Conservation (phyloP, 2,113 vertebrate genomes). For the Hemichromis elongatus region DNA sequence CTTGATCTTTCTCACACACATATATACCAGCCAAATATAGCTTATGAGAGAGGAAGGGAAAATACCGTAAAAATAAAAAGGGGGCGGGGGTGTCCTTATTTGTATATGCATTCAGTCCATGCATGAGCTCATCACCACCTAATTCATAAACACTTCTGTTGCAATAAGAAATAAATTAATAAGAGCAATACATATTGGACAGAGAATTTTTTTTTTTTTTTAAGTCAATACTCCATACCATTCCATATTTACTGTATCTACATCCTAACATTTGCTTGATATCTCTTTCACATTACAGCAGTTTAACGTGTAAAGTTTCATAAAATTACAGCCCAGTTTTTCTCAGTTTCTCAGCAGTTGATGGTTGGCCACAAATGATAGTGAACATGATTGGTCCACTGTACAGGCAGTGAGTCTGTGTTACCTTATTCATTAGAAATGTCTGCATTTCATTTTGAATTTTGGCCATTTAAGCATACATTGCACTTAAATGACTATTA, state of each 20-base stretch:
- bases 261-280: neutral
- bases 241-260: neutral
- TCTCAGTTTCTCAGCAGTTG: neutral
- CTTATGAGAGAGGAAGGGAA: constrained; percentile 50
- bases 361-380: neutral
- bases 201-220: neutral
- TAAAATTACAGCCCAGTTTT: neutral
- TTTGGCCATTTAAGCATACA: neutral
- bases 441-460: neutral
- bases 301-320: neutral
- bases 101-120: neutral
- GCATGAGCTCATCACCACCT: neutral
- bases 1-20: neutral
- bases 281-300: neutral
- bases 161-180: neutral
- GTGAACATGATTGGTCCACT: neutral
- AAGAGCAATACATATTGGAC: neutral
- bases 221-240: neutral
- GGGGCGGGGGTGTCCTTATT: constrained; percentile 41
- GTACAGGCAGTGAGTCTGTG: neutral
- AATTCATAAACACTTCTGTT: neutral
- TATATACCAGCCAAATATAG: constrained; percentile 33
- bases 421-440: neutral
- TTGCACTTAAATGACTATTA: neutral
- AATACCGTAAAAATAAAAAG: constrained; percentile 37